Base-by-base conservation (phyloP, 2,797 vertebrate species). In the Dendrocincla fuliginosa region DNA sequence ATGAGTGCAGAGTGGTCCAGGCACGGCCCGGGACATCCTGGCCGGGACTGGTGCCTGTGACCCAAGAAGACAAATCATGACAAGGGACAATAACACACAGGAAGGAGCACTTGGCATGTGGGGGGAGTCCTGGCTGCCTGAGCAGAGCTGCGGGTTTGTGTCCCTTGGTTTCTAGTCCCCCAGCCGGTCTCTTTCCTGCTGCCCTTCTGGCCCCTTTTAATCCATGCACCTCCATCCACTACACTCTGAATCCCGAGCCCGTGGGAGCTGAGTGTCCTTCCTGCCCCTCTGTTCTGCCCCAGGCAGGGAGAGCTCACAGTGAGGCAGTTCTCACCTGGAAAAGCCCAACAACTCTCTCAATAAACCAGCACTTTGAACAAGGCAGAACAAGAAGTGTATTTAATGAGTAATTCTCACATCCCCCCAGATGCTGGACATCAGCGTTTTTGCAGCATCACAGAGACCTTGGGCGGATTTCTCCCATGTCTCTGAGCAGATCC, bases 1-100 rank as follows among this genome's bases (percentile, higher is more conserved):
- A 93, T 95, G 89, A 30, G 35, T 1, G 14, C 53, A 16, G 33
- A 55, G 87, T 4, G 84, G 89, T 94, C 89, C 93, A 91, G 89
- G 84, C 82, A 42, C 1, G 33, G 16, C 89, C 89, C 0, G 22
- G 93, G 89, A 91, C 95, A 89, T 76, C 89, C 93, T 53, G 69
- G 8, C 84, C 35, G 83, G 61, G 77, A 42, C 76, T 10, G 56
- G 28, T 28, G 28, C 44, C 63, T 1, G 32, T 60, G 79, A 46
- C 64, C 9, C 1, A 10, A 22, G 59, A 4, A 65, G 13, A 33
- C 35, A 30, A 18, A 24, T 39, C 15, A 0, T 3, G 15, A 18
- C 10, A 9, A 41, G 75, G 50, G 24, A 33, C 20, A 64, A 60
- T 46, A 30, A 0, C 0, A 22, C 25, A 16, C 49, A 16, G 68